These are phyloP conservation scores for Cherax destructor DNA, from an alignment of 1,140 invertebrate species.

Conservation along the genomic window DNA sequence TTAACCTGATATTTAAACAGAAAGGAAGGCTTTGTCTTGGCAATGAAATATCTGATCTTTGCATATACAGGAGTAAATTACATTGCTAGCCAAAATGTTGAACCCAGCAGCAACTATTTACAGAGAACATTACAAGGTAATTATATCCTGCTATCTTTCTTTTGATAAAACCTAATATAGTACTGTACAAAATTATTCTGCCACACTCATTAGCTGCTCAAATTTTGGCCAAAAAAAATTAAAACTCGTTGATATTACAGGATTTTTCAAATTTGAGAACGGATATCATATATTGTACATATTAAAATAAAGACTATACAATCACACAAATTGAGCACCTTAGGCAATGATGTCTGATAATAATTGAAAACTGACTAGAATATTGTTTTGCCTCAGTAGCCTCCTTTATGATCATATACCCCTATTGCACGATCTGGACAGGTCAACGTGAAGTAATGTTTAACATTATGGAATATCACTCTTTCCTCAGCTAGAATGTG, in stretches of 20 bases:
- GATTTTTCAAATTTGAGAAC: neutral
- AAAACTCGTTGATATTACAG: neutral
- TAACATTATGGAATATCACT: neutral
- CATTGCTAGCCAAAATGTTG: neutral
- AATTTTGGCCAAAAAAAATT: neutral
- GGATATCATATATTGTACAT: neutral
- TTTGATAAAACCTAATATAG: neutral
- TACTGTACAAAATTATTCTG: neutral
- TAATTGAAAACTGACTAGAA: neutral
- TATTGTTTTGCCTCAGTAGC: conserved; percentile 1
- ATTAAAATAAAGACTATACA: neutral
- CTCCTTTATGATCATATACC: neutral
- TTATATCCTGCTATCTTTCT: neutral
- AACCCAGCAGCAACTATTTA: neutral
- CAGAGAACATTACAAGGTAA: neutral
- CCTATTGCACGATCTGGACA: neutral
- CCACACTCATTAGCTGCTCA: neutral
- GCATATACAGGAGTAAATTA: neutral
- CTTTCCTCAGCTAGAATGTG: neutral
- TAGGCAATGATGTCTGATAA: neutral
- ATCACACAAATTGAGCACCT: conserved; percentile 3
- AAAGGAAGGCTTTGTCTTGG: neutral
- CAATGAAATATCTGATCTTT: neutral
- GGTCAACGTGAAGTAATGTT: neutral
- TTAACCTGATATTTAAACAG: neutral